Conservation (phyloP, 2,113 vertebrate genomes). For the Calonectris borealis region DNA sequence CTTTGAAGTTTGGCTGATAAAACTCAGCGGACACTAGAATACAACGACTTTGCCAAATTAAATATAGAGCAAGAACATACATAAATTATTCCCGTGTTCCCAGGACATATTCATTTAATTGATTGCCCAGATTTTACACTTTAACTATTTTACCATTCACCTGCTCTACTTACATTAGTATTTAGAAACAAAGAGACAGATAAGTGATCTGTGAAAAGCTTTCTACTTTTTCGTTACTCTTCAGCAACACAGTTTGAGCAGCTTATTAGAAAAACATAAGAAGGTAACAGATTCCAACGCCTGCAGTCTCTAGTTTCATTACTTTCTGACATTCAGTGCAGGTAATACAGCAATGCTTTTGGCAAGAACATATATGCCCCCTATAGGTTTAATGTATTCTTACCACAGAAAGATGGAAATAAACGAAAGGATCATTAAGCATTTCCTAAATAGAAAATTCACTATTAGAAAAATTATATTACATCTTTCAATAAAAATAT, state of each 20-base stretch:
- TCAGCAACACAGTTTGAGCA: constrained; percentile 27
- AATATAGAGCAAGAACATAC: constrained; percentile 37
- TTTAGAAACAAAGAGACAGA: constrained; percentile 56
- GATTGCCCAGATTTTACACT: constrained; percentile 44
- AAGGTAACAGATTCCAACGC: constrained; percentile 37
- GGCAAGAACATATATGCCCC: constrained; percentile 12
- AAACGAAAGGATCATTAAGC: not conserved
- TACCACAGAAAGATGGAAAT: not conserved
- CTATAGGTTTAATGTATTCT: constrained; percentile 18
- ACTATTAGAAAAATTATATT: not conserved
- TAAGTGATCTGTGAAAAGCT: constrained; percentile 61
- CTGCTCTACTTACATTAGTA: not conserved
- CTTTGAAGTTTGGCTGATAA: constrained; percentile 16
- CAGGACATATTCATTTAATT: constrained; percentile 19
- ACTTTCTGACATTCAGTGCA: constrained; percentile 19
- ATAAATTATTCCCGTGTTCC: constrained; percentile 42
- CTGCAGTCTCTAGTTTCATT: constrained; percentile 38
- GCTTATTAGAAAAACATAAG: constrained; percentile 67
- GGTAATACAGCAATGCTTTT: not conserved
- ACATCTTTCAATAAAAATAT: not conserved
- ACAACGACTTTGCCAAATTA: constrained; percentile 32
- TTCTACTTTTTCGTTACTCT: constrained; percentile 51
- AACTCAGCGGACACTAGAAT: not conserved
- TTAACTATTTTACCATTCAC: constrained; percentile 66
- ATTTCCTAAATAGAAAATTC: not conserved